Percentiles rank a stretch among this genome's conserved stretches.
Evolutionary conservation across 2,113 vertebrate genomes (phyloP).

Genomic region (Rhinogobius similis): DNA sequence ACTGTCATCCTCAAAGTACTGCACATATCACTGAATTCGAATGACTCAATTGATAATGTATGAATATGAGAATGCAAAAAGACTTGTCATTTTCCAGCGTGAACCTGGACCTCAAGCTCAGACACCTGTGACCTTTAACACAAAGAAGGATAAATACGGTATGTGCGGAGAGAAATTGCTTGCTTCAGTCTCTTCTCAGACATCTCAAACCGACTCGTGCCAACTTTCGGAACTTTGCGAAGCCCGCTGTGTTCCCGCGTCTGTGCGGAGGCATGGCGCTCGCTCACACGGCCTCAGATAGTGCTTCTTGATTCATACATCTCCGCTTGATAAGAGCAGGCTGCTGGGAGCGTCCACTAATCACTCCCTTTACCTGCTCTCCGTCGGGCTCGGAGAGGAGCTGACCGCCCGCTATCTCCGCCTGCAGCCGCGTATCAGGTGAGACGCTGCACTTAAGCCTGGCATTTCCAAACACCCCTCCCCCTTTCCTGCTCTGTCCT

Average conservation of each 20-base stretch:
- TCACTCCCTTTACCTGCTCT: slow-evolving; percentile 46
- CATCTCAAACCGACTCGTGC: background rate
- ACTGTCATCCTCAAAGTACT: too few species aligned
- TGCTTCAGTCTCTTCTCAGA: background rate
- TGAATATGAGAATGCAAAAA: background rate
- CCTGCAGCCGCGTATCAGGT: slow-evolving; percentile 61
- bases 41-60: too few species aligned
- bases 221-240: background rate
- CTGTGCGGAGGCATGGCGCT: slow-evolving; percentile 11
- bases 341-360: slow-evolving; percentile 63
- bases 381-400: slow-evolving; percentile 34
- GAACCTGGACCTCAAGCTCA: background rate
- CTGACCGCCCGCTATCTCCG: slow-evolving; percentile 52
- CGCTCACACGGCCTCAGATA: slow-evolving; percentile 16
- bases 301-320: slow-evolving; percentile 21
- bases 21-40: too few species aligned
- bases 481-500: background rate
- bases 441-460: slow-evolving; percentile 75
- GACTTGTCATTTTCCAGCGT: background rate
- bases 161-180: background rate
- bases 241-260: background rate
- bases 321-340: slow-evolving; percentile 50
- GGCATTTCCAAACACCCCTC: slow-evolving; percentile 72
- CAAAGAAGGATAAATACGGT: background rate
- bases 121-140: background rate